These are phyloP conservation scores for Elephantulus edwardii DNA, from an alignment of 2,113 vertebrate species.

Conservation along the genomic window DNA sequence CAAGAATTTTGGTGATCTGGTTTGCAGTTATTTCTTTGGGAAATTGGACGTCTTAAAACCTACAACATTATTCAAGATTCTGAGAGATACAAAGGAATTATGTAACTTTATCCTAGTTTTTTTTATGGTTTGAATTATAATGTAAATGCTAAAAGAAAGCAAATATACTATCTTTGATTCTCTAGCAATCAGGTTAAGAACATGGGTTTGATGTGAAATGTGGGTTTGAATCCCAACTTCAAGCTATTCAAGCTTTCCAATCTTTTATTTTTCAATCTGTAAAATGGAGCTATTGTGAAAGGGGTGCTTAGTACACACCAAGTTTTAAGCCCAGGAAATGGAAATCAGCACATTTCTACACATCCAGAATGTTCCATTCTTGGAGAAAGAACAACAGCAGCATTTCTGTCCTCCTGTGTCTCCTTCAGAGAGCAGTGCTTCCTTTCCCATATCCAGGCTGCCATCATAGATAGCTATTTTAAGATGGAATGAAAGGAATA, in stretches of 20 bases:
- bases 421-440: not conserved
- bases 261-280: not conserved
- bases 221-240: not conserved
- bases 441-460: not conserved
- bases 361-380: no score
- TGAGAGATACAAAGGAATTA: not conserved
- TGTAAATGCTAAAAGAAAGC: not conserved
- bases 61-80: not conserved
- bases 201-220: no score
- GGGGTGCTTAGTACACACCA: not conserved
- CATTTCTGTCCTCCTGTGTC: not conserved
- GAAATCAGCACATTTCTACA: no score
- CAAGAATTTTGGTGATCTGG: not conserved
- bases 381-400: not conserved
- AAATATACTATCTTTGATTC: not conserved
- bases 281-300: not conserved
- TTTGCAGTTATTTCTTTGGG: not conserved
- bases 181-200: not conserved
- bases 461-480: not conserved
- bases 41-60: not conserved
- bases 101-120: not conserved
- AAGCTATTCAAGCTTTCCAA: not conserved
- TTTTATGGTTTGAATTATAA: not conserved
- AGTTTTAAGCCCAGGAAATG: not conserved
- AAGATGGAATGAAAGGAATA: constrained; percentile 33